A percentile compares a stretch with the other conserved stretches of the same genome.
These are phyloP conservation scores for Tetramorium bicarinatum DNA, from an alignment of 2,888 invertebrate species.

Conservation along the genomic window DNA sequence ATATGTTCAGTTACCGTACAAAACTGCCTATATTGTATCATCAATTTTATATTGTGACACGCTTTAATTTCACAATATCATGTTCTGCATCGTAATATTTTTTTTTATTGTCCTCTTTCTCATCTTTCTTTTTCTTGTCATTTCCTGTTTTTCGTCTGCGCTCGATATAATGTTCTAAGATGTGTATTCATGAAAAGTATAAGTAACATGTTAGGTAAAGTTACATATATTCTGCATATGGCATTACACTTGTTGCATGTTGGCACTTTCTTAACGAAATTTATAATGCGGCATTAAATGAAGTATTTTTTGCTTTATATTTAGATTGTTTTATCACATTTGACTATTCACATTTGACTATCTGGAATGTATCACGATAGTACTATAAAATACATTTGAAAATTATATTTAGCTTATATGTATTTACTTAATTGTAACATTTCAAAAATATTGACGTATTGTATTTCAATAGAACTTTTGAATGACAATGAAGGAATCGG, in stretches of 20 bases:
- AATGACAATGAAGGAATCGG: not conserved
- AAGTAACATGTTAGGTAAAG: not conserved
- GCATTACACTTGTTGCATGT: not conserved
- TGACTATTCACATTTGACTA: too few species aligned
- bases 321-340: not conserved
- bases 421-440: not conserved
- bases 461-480: not conserved
- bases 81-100: not conserved
- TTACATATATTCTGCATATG: not conserved
- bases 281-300: not conserved
- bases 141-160: not conserved
- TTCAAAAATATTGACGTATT: not conserved
- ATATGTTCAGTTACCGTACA: conserved; percentile 17
- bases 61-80: not conserved
- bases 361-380: not conserved
- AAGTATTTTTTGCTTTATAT: not conserved
- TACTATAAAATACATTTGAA: conserved; percentile 4
- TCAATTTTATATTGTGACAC: conserved; percentile 11
- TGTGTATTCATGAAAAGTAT: not conserved
- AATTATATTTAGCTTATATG: not conserved
- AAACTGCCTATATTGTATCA: not conserved
- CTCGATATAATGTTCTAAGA: not conserved
- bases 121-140: not conserved
- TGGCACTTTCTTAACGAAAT: not conserved
- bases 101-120: not conserved